Evolutionary conservation across 2,888 invertebrate genomes (phyloP), one percentile per base, ranked within the genome.

Genomic region (Heliothis peltigera): DNA sequence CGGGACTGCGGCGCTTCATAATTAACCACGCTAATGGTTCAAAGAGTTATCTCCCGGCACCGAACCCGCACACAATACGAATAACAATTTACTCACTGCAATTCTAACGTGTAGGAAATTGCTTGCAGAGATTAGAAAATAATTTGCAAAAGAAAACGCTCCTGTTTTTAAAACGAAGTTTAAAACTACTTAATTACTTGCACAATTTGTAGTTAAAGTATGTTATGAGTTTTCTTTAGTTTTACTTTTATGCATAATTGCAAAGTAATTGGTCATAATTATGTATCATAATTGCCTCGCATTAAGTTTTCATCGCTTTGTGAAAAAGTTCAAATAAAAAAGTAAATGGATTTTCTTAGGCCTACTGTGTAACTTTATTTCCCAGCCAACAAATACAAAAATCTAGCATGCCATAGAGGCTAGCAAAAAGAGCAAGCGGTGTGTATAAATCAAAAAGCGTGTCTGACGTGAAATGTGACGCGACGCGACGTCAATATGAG

Each of bases 11-110:
- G 76, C 75, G 84, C 72, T 84, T 89, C 81, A 87, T 87, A 89
- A 89, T 89, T 87, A 89, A 83, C 79, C 73, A 58, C 80, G 81
- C 83, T 88, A 89, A 88, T 88, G 77, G 79, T 80, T 76, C 64
- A 68, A 82, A 75, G 80, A 85, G 80, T 82, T 84, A 81, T 84
- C 74, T 79, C 64, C 59, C 56, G 63, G 68, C 70, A 70, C 35
- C 47, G 28, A 44, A 49, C 53, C 54, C 52, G 78, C 70, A 78
- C 64, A 75, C 81, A 68, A 74, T 48, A 64, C 65, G 75, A 80
- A 79, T 79, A 62, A 68, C 53, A 70, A 72, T 74, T 53, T 64
- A 76, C 57, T 60, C 61, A 56, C 54, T 67, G 74, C 61, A 60
- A 49, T 70, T 70, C 44, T 55, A 57, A 64, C 56, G 59, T 69